Percentiles rank a stretch among this genome's conserved stretches.
These are phyloP conservation scores for Epinotia brunnichana DNA, from an alignment of 2,888 invertebrate genomes.

Conservation along the genomic window DNA sequence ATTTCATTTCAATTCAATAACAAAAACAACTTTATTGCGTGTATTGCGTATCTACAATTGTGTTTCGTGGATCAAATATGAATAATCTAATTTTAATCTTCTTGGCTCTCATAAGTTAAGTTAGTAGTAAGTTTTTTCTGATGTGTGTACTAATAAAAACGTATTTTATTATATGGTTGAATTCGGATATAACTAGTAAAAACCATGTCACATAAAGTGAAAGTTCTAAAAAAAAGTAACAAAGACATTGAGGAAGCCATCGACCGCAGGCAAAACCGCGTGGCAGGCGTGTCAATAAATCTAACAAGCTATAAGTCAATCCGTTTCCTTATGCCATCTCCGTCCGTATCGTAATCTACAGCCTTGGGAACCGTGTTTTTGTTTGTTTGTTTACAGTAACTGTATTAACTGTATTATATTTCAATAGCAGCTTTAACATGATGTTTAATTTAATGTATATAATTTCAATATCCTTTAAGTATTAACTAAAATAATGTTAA, in stretches of 20 bases:
- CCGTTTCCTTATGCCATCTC: constrained; percentile 71
- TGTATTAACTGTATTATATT: neutral
- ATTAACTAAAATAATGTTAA: too few species aligned
- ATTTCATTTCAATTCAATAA: too few species aligned
- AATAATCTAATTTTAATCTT: too few species aligned
- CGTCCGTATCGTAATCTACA: constrained; percentile 54
- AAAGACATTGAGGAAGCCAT: constrained; percentile 34
- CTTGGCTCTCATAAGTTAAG: too few species aligned
- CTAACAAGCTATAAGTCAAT: constrained; percentile 55
- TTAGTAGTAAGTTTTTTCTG: too few species aligned
- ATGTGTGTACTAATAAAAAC: too few species aligned
- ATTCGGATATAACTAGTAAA: neutral
- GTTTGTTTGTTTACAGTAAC: constrained; percentile 17
- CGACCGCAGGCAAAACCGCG: constrained; percentile 57
- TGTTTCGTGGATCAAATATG: too few species aligned
- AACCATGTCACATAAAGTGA: neutral
- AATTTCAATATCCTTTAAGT: too few species aligned
- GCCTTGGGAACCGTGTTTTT: constrained; percentile 47
- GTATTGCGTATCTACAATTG: too few species aligned
- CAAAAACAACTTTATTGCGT: too few species aligned
- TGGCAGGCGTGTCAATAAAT: constrained; percentile 59
- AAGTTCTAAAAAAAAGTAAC: constrained; percentile 24
- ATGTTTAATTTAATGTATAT: too few species aligned
- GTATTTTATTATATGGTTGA: too few species aligned
- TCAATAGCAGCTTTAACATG: neutral